phyloP scores from a whole-genome alignment of 2,797 vertebrate species.

The Delichon dasypus region DNA sequence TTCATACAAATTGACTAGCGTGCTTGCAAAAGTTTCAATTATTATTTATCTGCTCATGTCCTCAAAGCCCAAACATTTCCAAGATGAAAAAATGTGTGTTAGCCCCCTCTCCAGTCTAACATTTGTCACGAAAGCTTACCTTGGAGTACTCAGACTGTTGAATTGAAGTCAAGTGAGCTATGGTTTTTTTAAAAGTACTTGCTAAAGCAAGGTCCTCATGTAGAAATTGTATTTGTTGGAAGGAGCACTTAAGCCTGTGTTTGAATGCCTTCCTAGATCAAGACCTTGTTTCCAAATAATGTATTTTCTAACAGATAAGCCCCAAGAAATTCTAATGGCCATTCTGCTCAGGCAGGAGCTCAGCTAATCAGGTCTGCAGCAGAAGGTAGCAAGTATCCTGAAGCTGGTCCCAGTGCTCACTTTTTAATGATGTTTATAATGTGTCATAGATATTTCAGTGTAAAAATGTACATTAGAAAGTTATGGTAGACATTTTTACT shows the following conservation, averaged over 20 bases:
- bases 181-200: constrained; percentile 19
- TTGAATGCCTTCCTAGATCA: constrained; percentile 12
- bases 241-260: background rate
- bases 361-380: background rate
- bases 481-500: constrained; percentile 25
- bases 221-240: background rate
- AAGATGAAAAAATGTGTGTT: background rate
- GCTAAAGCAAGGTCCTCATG: background rate
- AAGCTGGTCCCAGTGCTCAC: background rate
- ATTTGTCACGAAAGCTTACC: constrained; percentile 12
- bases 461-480: constrained; percentile 22
- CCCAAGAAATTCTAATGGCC: background rate
- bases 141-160: background rate
- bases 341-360: background rate
- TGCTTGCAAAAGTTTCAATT: background rate
- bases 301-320: background rate
- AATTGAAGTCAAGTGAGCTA: background rate
- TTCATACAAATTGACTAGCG: background rate
- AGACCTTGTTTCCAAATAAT: background rate
- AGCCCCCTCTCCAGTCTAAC: background rate
- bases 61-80: background rate
- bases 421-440: constrained; percentile 40
- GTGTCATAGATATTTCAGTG: background rate
- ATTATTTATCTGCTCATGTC: background rate
- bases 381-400: background rate